These are phyloP conservation scores for Esox lucius DNA, from an alignment of 2,797 vertebrate genomes.

Conservation along the genomic window DNA sequence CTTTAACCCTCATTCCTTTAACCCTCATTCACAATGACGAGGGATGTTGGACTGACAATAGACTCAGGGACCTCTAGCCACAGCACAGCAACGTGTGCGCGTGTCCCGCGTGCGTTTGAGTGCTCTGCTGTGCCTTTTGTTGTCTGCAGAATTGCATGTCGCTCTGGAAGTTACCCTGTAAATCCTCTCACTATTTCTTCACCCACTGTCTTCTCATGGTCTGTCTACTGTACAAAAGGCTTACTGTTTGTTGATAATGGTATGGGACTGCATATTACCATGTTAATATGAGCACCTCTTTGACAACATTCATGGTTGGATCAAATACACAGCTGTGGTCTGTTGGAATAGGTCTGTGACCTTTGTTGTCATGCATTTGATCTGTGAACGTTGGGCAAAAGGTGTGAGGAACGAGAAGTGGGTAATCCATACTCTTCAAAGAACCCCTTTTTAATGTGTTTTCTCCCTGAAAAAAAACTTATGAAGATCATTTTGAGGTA, in stretches of 20 bases:
- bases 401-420: not conserved
- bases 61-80: not conserved
- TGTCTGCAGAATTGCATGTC: constrained; percentile 53
- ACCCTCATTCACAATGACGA: constrained; percentile 44
- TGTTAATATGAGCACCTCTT: not conserved
- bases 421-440: not conserved
- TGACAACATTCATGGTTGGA: not conserved
- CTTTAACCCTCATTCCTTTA: constrained; percentile 57
- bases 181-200: constrained; percentile 5
- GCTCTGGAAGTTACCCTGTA: constrained; percentile 26
- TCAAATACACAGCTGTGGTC: not conserved
- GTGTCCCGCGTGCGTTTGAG: constrained; percentile 1
- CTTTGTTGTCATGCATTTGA: not conserved
- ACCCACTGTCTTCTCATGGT: constrained; percentile 32
- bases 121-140: not conserved
- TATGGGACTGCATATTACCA: not conserved
- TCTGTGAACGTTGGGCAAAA: not conserved
- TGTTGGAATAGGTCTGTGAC: not conserved
- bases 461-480: no score
- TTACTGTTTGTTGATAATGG: not conserved
- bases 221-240: constrained; percentile 13
- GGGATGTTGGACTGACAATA: not conserved
- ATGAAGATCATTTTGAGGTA: no score
- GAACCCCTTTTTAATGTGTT: no score
- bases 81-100: not conserved